phyloP scores from a whole-genome alignment of 2,888 invertebrate species.

The Balanococcus diminutus region DNA sequence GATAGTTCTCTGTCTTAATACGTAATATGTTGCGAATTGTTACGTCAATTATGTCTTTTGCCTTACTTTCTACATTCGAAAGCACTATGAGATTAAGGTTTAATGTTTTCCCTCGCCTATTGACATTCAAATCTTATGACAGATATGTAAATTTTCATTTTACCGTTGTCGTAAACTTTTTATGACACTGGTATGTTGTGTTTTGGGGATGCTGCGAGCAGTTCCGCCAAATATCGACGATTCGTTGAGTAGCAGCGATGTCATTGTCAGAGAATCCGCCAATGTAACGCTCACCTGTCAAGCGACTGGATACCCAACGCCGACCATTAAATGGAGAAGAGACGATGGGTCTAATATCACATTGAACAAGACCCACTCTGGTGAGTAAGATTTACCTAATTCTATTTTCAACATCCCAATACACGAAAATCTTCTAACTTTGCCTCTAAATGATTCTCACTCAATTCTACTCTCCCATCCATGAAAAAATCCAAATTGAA shows the following conservation, averaged over 20 bases:
- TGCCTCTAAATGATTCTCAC: no score
- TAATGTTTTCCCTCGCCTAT: conserved; percentile 33
- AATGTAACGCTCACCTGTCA: conserved; percentile 88
- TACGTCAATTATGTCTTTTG: conserved; percentile 43
- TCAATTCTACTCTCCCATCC: no score
- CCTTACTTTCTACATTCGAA: conserved; percentile 33
- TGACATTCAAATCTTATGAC: conserved; percentile 40
- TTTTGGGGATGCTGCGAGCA: conserved; percentile 62
- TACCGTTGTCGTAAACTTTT: conserved; percentile 32
- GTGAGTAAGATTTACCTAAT: conserved; percentile 58
- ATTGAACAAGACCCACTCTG: conserved; percentile 69
- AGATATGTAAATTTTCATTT: conserved; percentile 38
- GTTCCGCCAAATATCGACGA: conserved; percentile 93
- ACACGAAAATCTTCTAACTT: no score
- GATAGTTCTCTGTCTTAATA: conserved; percentile 41
- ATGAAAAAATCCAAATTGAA: no score
- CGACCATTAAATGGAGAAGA: conserved; percentile 88
- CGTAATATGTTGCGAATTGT: conserved; percentile 39
- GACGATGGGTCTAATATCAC: conserved; percentile 86
- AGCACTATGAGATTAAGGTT: conserved; percentile 37
- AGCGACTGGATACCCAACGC: conserved; percentile 86
- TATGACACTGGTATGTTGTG: conserved; percentile 29
- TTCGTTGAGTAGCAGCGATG: conserved; percentile 87
- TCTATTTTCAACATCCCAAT: no score
- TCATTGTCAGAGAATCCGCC: conserved; percentile 86